Evolutionary conservation across 53 echinoderm and acorn worm genomes (phyloP), one percentile per base, ranked within the genome.

Genomic region (Patiria pectinifera): DNA sequence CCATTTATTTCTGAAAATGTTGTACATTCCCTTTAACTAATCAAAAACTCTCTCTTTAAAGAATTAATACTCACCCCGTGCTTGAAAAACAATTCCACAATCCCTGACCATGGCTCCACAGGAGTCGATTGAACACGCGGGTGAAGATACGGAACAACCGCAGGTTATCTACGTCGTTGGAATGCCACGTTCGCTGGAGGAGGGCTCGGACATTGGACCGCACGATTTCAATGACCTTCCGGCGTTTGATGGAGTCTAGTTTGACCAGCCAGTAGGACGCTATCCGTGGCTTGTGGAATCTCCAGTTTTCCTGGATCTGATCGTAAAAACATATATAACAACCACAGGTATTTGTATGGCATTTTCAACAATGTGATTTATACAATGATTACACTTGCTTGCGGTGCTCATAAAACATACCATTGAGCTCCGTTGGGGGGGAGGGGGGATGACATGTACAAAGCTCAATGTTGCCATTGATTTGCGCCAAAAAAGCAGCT

Each of bases 251-350:
- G 13, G 99, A 97, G 92, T 99, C 99, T 11, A 99, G 95, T 63
- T 99, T 99, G 26, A 99, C 99, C 16, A 99, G 97, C 99, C 99
- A 99, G 81, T 99, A 99, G 63, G 99, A 99, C 35, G 99, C 99
- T 99, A 97, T 99, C 93, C 99, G 96, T 59, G 99, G 99, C 81
- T 99, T 99, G 94, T 99, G 99, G 86, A 94, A 99, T 84, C 96
- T 99, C 99, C 99, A 99, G 62, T 96, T 95, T 49, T 99, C 97
- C 60, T 96, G 93, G 6, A 99, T 96, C 99, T 99, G 69, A 19
- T 26, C 21, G 82, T 13, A 80, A 45, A 12, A 5, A 75, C 5
- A 58, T 22, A 5, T 2, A 43, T 8, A 60, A 60, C 8, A 60
- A 60, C 35, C 19, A 23, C 8, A 2, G 60, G 12, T 11, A 60